Conservation (phyloP, 2,797 vertebrate genomes). For the Ciconia nigra region DNA sequence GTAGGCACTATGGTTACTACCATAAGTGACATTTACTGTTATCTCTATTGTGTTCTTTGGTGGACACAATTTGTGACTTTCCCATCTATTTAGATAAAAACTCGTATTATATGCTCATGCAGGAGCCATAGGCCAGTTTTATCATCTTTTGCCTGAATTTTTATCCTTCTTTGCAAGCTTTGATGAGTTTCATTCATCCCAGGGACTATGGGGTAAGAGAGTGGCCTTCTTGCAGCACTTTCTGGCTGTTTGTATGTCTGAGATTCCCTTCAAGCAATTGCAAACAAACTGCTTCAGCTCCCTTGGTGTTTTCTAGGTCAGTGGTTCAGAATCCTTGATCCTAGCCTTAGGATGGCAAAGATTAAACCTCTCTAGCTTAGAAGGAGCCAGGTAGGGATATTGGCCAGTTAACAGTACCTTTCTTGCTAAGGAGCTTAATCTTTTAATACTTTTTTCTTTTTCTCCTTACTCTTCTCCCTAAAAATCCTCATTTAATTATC, state of each 20-base stretch:
- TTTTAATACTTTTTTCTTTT: background rate
- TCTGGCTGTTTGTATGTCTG: background rate
- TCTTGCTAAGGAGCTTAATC: background rate
- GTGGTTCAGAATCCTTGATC: slow-evolving; percentile 20
- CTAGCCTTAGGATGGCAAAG: slow-evolving; percentile 3
- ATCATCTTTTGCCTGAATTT: background rate
- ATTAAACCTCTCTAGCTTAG: slow-evolving; percentile 6
- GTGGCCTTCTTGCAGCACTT: background rate
- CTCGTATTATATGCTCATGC: background rate
- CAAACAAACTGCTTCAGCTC: background rate
- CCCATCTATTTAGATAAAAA: background rate
- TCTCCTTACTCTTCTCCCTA: background rate
- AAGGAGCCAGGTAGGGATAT: background rate
- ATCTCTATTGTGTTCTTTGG: background rate
- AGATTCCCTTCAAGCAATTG: background rate
- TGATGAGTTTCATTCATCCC: background rate
- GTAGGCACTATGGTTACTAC: background rate
- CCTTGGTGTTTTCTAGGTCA: background rate
- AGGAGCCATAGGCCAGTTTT: background rate
- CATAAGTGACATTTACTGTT: background rate
- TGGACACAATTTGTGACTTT: background rate
- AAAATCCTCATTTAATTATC: background rate
- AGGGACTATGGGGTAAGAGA: background rate
- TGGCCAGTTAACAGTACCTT: background rate
- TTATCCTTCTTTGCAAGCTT: background rate